A percentile compares a stretch with the other conserved stretches of the same genome.
Conservation (phyloP, 2,113 vertebrate genomes). For the Centropus unirufus region DNA sequence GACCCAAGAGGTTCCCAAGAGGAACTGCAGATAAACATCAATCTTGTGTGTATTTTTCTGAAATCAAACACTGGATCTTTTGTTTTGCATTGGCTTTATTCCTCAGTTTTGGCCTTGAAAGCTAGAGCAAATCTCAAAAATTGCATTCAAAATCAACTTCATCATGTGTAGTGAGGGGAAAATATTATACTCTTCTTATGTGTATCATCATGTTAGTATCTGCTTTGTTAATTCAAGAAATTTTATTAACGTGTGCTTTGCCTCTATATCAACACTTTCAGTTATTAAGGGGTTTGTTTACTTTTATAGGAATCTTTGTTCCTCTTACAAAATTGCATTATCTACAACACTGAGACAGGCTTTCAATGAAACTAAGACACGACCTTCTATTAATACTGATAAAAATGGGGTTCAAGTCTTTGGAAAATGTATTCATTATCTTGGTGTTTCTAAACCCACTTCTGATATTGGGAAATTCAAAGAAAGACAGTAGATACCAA, state of each 20-base stretch:
- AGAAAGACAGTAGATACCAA: not conserved
- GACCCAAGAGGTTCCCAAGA: not conserved
- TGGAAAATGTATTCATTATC: not conserved
- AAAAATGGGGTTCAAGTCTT: not conserved
- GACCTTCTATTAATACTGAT: not conserved
- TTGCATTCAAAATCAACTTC: not conserved
- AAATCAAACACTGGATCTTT: not conserved
- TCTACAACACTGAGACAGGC: not conserved
- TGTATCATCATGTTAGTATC: not conserved
- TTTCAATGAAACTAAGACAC: not conserved
- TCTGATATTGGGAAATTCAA: not conserved
- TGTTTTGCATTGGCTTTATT: slow-evolving; percentile 25
- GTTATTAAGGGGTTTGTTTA: not conserved
- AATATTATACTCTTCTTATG: not conserved
- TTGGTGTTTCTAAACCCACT: not conserved
- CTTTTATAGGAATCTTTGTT: not conserved
- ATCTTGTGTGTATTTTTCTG: not conserved
- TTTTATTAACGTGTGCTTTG: not conserved
- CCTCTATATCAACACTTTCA: not conserved
- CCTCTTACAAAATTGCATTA: not conserved
- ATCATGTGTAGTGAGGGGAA: not conserved
- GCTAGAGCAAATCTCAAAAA: not conserved
- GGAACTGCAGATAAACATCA: slow-evolving; percentile 9
- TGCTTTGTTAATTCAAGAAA: not conserved
- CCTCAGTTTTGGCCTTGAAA: not conserved